These are phyloP conservation scores for Phoxinus dragarum DNA, from an alignment of 2,797 vertebrate genomes.

Conservation along the genomic window DNA sequence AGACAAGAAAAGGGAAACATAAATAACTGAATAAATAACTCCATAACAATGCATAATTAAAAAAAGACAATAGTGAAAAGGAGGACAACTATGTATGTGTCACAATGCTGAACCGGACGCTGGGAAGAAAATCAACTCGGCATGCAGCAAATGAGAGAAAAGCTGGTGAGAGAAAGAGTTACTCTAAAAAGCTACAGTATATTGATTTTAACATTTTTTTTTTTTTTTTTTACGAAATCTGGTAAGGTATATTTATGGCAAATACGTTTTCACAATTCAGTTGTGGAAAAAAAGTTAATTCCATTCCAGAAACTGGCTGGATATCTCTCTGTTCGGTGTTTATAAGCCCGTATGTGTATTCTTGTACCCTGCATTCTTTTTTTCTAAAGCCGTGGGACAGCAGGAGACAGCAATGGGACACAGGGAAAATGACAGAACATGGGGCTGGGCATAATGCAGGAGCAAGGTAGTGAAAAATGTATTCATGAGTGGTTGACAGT, in stretches of 20 bases:
- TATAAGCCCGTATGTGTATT: constrained; percentile 8
- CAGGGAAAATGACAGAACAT: constrained; percentile 56
- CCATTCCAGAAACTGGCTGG: not conserved
- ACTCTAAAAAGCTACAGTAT: not conserved
- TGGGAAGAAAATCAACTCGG: not conserved
- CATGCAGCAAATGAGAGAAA: not conserved
- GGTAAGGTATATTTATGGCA: not conserved
- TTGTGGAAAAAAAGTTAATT: not conserved
- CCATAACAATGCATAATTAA: constrained; percentile 43
- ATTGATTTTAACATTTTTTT: not conserved
- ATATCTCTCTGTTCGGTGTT: not conserved
- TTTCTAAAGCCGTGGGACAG: constrained; percentile 35
- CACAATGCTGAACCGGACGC: not conserved
- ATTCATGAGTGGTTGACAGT: constrained; percentile 44
- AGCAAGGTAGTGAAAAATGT: constrained; percentile 58
- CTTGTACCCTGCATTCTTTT: constrained; percentile 15
- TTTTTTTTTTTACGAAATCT: not conserved
- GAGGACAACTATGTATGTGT: not conserved
- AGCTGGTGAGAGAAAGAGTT: not conserved
- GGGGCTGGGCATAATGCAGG: constrained; percentile 43
- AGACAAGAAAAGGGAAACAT: constrained; percentile 38
- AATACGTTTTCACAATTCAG: not conserved
- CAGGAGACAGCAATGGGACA: constrained; percentile 46
- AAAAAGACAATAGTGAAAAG: constrained; percentile 20
- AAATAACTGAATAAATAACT: constrained; percentile 42